Evolutionary conservation across 2,888 invertebrate genomes (phyloP), one percentile per base, ranked within the genome.

Genomic region (Zeuzera pyrina): DNA sequence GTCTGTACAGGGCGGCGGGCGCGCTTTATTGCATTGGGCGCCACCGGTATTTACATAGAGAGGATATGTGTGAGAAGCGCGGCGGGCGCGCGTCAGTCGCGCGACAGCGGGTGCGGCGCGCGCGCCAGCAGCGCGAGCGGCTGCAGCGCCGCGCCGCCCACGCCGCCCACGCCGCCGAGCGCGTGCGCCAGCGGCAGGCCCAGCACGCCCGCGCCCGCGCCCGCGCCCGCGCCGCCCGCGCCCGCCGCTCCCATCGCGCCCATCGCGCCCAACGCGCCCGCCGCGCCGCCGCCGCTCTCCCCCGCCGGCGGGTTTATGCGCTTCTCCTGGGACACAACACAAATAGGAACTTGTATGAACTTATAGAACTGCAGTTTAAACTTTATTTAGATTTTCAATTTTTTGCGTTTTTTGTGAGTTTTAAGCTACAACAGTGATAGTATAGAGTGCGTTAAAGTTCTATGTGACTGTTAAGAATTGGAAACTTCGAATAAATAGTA

Each of bases 261-360:
- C 30, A 88, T 32, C 86, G 83, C 13, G 91, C 90, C 14, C 93
- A 92, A 34, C 37, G 47, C 37, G 43, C 36, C 36, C 41, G 51
- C 40, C 46, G 42, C 37, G 42, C 51, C 31, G 47, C 39, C 29
- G 43, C 42, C 49, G 36, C 47, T 40, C 49, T 70, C 77, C 47
- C 70, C 74, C 92, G 93, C 65, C 29, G 95, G 94, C 26, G 97
- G 97, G 78, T 96, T 97, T 60, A 96, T 96, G 51, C 97, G 89
- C 69, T 97, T 97, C 81, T 97, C 78, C 73, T 71, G 63, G 40
- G n/a, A n/a, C n/a, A n/a, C n/a, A n/a, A n/a, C n/a, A n/a, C n/a
- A n/a, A n/a, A n/a, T n/a, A n/a, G n/a, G n/a, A n/a, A n/a, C n/a
- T n/a, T n/a, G n/a, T n/a, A n/a, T n/a, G n/a, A n/a, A n/a, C n/a